These are phyloP conservation scores for Myrmophylax atrothorax DNA, from an alignment of 2,113 vertebrate species.

Conservation along the genomic window DNA sequence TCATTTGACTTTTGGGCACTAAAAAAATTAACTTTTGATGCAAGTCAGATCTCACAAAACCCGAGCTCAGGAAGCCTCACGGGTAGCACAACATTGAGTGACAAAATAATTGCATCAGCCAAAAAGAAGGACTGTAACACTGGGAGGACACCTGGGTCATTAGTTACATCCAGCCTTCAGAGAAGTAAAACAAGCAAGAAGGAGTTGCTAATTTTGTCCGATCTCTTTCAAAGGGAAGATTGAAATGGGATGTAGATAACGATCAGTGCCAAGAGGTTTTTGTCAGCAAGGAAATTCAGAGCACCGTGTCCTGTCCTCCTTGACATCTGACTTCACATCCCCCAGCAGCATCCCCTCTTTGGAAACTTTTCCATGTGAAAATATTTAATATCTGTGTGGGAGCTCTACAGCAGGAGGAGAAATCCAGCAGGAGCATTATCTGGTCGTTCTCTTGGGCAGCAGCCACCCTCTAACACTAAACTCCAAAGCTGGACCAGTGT, in stretches of 20 bases:
- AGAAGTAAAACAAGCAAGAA: slow-evolving; percentile 20
- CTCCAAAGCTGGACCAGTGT: not conserved
- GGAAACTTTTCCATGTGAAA: not conserved
- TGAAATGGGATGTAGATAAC: slow-evolving; percentile 28
- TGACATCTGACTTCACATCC: not conserved
- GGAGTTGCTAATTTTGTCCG: slow-evolving; percentile 15
- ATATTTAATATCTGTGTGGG: not conserved
- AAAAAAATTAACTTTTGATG: not conserved
- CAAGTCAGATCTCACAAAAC: not conserved
- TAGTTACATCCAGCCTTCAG: not conserved
- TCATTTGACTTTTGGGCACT: not conserved
- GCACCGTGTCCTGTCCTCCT: not conserved
- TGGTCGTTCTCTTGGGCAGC: not conserved
- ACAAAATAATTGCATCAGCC: not conserved
- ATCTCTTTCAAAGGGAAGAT: slow-evolving; percentile 47
- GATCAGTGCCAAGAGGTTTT: not conserved
- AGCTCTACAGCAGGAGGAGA: fast-evolving
- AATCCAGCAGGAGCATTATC: not conserved
- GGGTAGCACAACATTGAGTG: fast-evolving
- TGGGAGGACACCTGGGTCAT: not conserved
- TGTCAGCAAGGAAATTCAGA: not conserved
- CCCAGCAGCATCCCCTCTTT: not conserved
- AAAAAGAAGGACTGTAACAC: not conserved
- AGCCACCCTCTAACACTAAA: not conserved
- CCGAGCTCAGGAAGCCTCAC: not conserved